A percentile compares a stretch with the other conserved stretches of the same genome.
These are phyloP conservation scores for Hemibagrus guttatus DNA, from an alignment of 2,797 vertebrate genomes.

Conservation along the genomic window DNA sequence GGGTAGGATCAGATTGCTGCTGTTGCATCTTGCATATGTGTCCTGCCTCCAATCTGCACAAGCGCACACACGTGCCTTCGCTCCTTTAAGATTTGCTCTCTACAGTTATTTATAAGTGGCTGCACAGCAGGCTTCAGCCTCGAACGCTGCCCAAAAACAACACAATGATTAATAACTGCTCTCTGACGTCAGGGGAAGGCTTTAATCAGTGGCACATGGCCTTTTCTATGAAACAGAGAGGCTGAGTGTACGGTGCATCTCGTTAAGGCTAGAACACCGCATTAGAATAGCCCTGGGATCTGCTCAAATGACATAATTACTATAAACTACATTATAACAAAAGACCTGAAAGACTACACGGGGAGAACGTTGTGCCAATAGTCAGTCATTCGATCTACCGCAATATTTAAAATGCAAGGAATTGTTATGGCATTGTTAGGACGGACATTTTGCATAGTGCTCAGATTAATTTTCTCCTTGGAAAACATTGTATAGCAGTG, in stretches of 20 bases:
- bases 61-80: conserved; percentile 9
- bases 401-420: conserved; percentile 7
- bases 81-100: conserved; percentile 28
- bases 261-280: conserved; percentile 13
- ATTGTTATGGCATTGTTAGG: not conserved
- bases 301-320: conserved; percentile 22
- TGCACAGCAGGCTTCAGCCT: not conserved
- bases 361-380: not conserved
- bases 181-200: conserved; percentile 28
- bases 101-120: conserved; percentile 35
- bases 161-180: conserved; percentile 30
- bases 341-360: conserved; percentile 24
- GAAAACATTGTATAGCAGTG: not conserved
- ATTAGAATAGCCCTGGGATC: conserved; percentile 2
- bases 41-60: conserved; percentile 11
- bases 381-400: not conserved
- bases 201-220: conserved; percentile 11
- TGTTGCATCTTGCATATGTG: not conserved
- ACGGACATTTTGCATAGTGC: not conserved
- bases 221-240: conserved; percentile 9
- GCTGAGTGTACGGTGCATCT: not conserved
- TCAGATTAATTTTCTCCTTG: not conserved
- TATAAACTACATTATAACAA: conserved; percentile 24
- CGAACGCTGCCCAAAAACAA: conserved; percentile 19
- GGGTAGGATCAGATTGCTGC: not conserved